Evolutionary conservation across 2,888 invertebrate genomes (phyloP).

Genomic region (Phorcus lineatus): DNA sequence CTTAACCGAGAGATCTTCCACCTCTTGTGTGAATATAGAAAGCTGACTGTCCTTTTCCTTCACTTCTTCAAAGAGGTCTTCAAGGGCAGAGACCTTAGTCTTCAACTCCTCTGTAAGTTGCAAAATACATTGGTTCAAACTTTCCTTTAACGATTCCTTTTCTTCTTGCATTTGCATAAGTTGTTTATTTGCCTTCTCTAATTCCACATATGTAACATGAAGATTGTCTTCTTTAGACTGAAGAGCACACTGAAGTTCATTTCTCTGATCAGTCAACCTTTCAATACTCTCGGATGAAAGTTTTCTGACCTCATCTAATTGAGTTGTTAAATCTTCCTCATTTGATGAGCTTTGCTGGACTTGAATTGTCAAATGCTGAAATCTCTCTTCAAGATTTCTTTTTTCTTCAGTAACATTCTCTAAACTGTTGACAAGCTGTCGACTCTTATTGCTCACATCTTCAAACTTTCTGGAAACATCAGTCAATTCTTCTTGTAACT

Average conservation of each 20-base stretch:
- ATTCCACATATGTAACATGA: background rate
- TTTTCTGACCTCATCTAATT: background rate
- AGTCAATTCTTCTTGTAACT: background rate
- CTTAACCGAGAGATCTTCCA: constrained; percentile 4
- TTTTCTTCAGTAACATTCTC: constrained; percentile 11
- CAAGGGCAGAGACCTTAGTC: background rate
- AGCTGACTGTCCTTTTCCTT: background rate
- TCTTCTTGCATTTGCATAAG: background rate
- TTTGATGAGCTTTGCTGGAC: background rate
- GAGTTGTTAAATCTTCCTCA: background rate
- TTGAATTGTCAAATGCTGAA: background rate
- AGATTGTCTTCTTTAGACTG: background rate
- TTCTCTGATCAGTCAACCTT: constrained; percentile 11
- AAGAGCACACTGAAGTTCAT: background rate
- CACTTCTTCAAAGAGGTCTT: background rate
- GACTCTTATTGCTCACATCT: background rate
- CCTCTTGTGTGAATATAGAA: constrained; percentile 16
- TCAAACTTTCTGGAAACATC: background rate
- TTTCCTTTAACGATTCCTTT: constrained; percentile 6
- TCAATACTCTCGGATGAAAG: constrained; percentile 3
- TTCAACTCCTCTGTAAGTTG: background rate
- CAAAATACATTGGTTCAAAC: background rate
- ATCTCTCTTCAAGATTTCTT: background rate
- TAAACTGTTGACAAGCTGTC: constrained; percentile 1
- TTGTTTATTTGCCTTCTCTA: background rate